These are phyloP conservation scores for Hylomyscus alleni DNA, from an alignment of 2,797 vertebrate species.

Conservation along the genomic window DNA sequence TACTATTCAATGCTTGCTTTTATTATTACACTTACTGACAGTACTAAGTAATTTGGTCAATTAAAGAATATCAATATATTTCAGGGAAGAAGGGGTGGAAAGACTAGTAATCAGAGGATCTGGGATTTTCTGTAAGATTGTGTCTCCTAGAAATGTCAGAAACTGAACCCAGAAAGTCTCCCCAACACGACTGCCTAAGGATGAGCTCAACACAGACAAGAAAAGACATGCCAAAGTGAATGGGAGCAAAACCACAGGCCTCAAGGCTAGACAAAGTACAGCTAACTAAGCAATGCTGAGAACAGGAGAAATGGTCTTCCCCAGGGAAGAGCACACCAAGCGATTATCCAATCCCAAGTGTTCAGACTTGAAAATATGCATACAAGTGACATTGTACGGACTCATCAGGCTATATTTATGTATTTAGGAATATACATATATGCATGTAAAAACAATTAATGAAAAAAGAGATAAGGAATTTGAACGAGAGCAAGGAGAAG, in stretches of 20 bases:
- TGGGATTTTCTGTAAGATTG: neutral
- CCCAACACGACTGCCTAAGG: neutral
- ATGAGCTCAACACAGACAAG: neutral
- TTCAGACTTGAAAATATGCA: neutral
- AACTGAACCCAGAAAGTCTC: neutral
- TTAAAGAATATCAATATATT: neutral
- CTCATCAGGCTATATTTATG: neutral
- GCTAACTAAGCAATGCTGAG: neutral
- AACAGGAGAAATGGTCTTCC: neutral
- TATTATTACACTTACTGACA: neutral
- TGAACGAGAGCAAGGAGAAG: neutral
- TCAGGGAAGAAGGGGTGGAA: neutral
- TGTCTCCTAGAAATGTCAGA: neutral
- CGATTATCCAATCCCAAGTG: neutral
- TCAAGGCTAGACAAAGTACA: neutral
- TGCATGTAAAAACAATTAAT: neutral
- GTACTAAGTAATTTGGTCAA: neutral
- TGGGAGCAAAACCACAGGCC: neutral
- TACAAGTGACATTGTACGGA: neutral
- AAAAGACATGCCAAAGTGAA: neutral
- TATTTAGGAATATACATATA: neutral
- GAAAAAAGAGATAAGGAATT: neutral
- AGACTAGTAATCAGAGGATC: neutral
- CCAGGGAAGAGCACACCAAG: neutral
- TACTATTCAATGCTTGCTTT: too few species aligned